Evolutionary conservation across 2,113 vertebrate species (phyloP).

Genomic region (Syrmaticus mikado): DNA sequence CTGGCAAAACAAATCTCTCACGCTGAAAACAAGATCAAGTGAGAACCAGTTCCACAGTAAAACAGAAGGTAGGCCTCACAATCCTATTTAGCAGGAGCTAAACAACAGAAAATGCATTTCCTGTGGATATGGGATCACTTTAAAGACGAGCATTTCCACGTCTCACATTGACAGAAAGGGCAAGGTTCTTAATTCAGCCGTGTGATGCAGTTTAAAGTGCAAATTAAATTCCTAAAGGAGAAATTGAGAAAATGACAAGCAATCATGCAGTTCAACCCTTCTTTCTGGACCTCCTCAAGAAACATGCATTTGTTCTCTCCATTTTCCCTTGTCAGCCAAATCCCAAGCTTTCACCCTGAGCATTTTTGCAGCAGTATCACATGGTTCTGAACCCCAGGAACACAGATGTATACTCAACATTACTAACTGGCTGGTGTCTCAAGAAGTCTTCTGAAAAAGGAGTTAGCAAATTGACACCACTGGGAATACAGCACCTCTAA

Average conservation of each 20-base stretch:
- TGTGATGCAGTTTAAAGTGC: neutral
- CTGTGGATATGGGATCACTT: neutral
- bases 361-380: neutral
- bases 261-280: neutral
- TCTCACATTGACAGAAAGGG: neutral
- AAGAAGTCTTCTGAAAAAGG: neutral
- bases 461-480: neutral
- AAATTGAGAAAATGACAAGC: neutral
- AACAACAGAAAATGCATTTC: neutral
- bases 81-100: neutral
- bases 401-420: accelerated
- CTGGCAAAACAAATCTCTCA: neutral
- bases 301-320: neutral
- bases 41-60: neutral
- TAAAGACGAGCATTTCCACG: neutral
- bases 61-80: neutral
- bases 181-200: neutral
- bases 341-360: neutral
- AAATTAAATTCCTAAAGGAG: neutral
- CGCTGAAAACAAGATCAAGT: neutral
- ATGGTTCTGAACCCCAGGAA: neutral
- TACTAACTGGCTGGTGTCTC: neutral
- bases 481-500: neutral
- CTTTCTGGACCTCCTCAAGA: neutral
- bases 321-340: neutral